Evolutionary conservation across 30 jellyfish, hydroid and myxozoan genomes (phyloP).

Genomic region (Chrysaora quinquecirrha): DNA sequence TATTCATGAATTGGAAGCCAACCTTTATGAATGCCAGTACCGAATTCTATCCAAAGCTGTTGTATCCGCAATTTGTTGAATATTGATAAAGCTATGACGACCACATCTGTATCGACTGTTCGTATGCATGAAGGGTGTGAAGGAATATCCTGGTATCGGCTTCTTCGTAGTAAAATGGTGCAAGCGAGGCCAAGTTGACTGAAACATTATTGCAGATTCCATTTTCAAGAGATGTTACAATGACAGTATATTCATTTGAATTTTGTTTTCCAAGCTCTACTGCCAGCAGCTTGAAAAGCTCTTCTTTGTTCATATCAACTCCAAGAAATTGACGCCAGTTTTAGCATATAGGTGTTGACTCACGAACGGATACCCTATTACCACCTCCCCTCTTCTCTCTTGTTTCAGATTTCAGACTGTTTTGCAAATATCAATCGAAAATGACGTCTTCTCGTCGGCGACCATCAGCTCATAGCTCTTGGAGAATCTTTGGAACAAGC

Average conservation of each 20-base stretch:
- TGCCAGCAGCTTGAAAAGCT: constrained; percentile 51
- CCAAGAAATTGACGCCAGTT: constrained; percentile 48
- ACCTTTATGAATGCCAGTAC: constrained; percentile 29
- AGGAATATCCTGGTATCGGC: constrained; percentile 28
- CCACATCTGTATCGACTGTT: constrained; percentile 52
- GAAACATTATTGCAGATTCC: constrained; percentile 25
- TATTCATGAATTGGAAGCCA: constrained; percentile 37
- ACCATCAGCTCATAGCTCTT: constrained; percentile 27
- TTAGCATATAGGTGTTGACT: constrained; percentile 4
- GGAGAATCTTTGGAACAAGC: constrained; percentile 37
- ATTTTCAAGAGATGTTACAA: constrained; percentile 18
- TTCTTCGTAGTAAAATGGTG: constrained; percentile 48
- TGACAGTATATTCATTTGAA: constrained; percentile 7
- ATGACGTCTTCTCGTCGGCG: constrained; percentile 58
- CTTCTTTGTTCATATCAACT: constrained; percentile 49
- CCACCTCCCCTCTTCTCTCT: constrained; percentile 46
- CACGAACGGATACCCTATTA: constrained; percentile 24
- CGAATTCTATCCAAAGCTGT: constrained; percentile 45
- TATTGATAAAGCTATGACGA: constrained; percentile 32
- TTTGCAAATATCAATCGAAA: constrained; percentile 32
- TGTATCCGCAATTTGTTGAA: constrained; percentile 5
- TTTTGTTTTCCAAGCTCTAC: constrained; percentile 39
- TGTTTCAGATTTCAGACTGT: constrained; percentile 23
- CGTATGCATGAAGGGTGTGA: constrained; percentile 39
- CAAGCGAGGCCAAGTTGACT: constrained; percentile 16